Evolutionary conservation across 1,140 invertebrate genomes (phyloP).

Genomic region (Nebria ingens): DNA sequence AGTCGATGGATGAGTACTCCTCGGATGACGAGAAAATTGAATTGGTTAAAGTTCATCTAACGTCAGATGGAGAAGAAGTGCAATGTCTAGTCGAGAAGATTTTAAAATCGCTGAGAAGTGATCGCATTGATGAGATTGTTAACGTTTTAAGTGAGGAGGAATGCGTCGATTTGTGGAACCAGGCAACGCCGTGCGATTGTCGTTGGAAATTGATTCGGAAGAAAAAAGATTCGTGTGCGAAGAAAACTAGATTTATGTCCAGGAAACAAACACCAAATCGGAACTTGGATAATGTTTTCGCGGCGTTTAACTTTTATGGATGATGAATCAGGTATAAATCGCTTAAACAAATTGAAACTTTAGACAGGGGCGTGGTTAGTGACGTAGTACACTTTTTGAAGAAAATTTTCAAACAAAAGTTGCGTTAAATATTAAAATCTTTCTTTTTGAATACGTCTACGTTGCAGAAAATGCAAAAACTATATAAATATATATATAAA

Average conservation of each 20-base stretch:
- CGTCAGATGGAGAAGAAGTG: neutral
- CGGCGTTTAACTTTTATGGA: neutral
- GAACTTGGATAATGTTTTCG: neutral
- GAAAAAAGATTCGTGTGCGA: slow-evolving; percentile 16
- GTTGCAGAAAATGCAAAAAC: no score
- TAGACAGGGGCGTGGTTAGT: no score
- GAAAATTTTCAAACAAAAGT: no score
- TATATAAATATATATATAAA: no score
- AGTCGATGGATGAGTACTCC: slow-evolving; percentile 27
- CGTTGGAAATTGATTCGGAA: slow-evolving; percentile 33
- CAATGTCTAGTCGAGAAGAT: slow-evolving; percentile 9
- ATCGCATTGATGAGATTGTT: neutral
- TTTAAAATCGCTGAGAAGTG: neutral
- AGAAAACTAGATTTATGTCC: slow-evolving; percentile 30
- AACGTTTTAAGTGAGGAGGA: slow-evolving; percentile 32
- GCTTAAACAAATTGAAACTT: neutral
- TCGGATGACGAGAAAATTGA: slow-evolving; percentile 30
- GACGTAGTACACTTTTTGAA: no score
- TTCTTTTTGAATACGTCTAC: no score
- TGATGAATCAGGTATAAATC: neutral
- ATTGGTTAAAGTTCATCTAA: neutral
- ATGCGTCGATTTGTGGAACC: slow-evolving; percentile 42
- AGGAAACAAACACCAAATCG: neutral
- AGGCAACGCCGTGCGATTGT: slow-evolving; percentile 34
- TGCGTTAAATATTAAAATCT: no score